Conservation (phyloP, 2,888 invertebrate genomes). For the Parapristionchus giblindavisi region DNA sequence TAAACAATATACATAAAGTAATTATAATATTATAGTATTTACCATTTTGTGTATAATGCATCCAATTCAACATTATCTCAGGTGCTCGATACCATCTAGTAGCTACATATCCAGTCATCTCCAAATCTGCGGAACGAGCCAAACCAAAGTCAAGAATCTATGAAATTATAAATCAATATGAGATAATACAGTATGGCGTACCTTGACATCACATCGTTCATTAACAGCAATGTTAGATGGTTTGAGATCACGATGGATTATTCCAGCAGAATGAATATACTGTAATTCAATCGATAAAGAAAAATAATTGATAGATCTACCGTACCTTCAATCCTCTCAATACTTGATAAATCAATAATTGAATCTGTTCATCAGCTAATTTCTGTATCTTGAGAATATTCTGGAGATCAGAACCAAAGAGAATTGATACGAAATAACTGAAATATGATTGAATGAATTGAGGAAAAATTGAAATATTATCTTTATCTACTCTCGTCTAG, state of each 20-base stretch:
- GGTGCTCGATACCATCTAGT: constrained; percentile 65
- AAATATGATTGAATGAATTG: constrained; percentile 39
- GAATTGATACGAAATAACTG: constrained; percentile 91
- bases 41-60: constrained; percentile 98
- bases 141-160: constrained; percentile 75
- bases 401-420: constrained; percentile 98
- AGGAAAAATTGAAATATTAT: too few relatives aligned
- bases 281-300: constrained; percentile 55
- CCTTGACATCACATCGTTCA: constrained; percentile 94
- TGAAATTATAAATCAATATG: constrained; percentile 1
- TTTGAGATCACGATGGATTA: constrained; percentile 96
- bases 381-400: constrained; percentile 96
- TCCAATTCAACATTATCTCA: constrained; percentile 75
- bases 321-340: constrained; percentile 86
- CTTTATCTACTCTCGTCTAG: not conserved
- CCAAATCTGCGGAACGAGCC: constrained; percentile 77
- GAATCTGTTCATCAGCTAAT: constrained; percentile 96
- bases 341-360: constrained; percentile 97
- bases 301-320: constrained; percentile 14
- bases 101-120: constrained; percentile 62
- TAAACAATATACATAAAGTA: constrained; percentile 22
- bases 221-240: constrained; percentile 99
- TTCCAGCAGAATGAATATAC: constrained; percentile 96
- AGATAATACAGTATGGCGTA: constrained; percentile 47
- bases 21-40: constrained; percentile 22